Evolutionary conservation across 2,113 vertebrate species (phyloP).

Genomic region (Callipepla californica): DNA sequence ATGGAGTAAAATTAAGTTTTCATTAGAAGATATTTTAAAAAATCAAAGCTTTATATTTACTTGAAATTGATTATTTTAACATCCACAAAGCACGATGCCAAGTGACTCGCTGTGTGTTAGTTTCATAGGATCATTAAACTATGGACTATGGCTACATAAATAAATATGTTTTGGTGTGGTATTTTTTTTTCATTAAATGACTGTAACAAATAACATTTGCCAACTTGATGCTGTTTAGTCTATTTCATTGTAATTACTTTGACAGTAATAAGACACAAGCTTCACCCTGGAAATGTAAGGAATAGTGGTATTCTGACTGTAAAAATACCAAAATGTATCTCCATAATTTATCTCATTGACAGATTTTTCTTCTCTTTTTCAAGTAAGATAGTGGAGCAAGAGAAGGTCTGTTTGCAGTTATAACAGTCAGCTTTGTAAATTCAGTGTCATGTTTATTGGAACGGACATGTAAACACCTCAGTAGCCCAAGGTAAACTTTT

Average conservation of each 20-base stretch:
- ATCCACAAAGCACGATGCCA: neutral
- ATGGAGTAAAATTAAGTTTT: neutral
- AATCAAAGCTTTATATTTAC: neutral
- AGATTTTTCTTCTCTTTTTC: neutral
- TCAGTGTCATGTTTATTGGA: neutral
- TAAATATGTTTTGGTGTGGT: neutral
- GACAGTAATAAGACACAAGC: neutral
- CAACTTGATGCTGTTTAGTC: neutral
- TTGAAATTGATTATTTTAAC: neutral
- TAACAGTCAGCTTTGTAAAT: constrained; percentile 1
- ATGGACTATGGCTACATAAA: neutral
- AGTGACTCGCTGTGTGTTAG: neutral
- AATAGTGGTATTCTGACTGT: neutral
- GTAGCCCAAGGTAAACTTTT: neutral
- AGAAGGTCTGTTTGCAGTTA: neutral
- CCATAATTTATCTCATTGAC: neutral
- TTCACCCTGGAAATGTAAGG: neutral
- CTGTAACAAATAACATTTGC: neutral
- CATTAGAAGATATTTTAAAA: neutral
- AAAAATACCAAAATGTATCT: constrained; percentile 1
- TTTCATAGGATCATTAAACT: neutral
- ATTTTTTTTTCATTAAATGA: constrained; percentile 13
- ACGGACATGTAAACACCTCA: neutral
- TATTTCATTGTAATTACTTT: constrained; percentile 1
- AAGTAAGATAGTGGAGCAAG: neutral